Evolutionary conservation across 2,888 invertebrate genomes (phyloP), one percentile per base, ranked within the genome.

Genomic region (Ganaspis brasiliensis): DNA sequence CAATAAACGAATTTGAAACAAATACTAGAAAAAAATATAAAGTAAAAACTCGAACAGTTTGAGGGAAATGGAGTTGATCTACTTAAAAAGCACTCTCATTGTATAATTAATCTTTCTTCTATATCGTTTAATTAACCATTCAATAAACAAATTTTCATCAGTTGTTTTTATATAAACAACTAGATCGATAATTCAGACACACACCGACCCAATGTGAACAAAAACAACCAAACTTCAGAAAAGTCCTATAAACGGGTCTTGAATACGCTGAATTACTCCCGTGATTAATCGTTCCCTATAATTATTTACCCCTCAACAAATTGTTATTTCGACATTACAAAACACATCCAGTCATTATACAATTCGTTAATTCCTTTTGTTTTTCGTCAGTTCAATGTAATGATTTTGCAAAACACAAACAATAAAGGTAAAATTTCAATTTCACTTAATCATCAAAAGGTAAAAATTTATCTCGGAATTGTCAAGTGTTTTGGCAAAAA

Each of bases 261-360:
- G 31, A n/a, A 57, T 57, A 14, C n/a, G 26, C 26, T 57, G 26
- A 24, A 26, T 26, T 57, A 6, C 16, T 14, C 8, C n/a, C 24
- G 57, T 26, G 57, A 57, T 57, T 57, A 57, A 57, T 57, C n/a
- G n/a, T 31, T 57, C 12, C 26, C 26, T n/a, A 57, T n/a, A 57
- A 57, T 57, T 57, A 57, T 57, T 57, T 4, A 57, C n/a, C n/a
- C 2, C 26, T 24, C 8, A n/a, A 31, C 57, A 57, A 57, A 31
- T 16, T 16, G 24, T 57, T 26, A 57, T 57, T 56, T 12, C 14
- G 14, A 24, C 14, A 21, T 12, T 56, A 12, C 21, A 24, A 24
- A 56, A 6, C 12, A 14, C 6, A 56, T 24, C 21, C 21, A 24
- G 14, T 56, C 56, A 56, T 24, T 24, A n/a, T n/a, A 24, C 56